Evolutionary conservation across 2,888 invertebrate species (phyloP).

Genomic region (Celastrina argiolus): DNA sequence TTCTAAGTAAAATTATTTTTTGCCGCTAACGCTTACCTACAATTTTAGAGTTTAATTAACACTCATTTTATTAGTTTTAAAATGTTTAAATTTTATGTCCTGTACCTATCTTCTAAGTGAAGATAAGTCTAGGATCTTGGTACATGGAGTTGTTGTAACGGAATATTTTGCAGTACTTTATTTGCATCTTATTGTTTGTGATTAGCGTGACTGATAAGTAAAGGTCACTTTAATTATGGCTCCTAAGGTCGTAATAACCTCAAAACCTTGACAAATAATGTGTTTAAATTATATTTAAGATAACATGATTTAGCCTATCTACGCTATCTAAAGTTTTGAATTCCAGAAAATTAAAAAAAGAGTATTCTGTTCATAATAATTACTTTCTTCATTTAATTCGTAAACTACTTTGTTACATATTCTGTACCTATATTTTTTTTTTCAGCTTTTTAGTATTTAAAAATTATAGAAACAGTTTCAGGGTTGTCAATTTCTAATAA

Average conservation of each 20-base stretch:
- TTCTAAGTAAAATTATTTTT: too few relatives aligned
- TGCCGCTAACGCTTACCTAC: background rate
- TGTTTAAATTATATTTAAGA: background rate
- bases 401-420: too few relatives aligned
- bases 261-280: slow-evolving; percentile 14
- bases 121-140: background rate
- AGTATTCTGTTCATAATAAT: too few relatives aligned
- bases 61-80: background rate
- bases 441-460: too few relatives aligned
- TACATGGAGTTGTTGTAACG: background rate
- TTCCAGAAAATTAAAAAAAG: too few relatives aligned
- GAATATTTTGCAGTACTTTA: slow-evolving; percentile 2
- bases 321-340: background rate
- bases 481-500: background rate
- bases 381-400: too few relatives aligned
- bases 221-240: slow-evolving; percentile 11
- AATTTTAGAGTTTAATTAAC: background rate
- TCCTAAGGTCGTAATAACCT: slow-evolving; percentile 11
- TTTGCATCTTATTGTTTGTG: slow-evolving; percentile 18
- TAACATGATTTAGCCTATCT: background rate
- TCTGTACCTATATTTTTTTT: too few relatives aligned
- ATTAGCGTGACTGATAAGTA: slow-evolving; percentile 20
- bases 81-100: too few relatives aligned
- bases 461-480: too few relatives aligned
- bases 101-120: too few relatives aligned